phyloP scores from a whole-genome alignment of 2,113 vertebrate species.

The Limnothrissa miodon region DNA sequence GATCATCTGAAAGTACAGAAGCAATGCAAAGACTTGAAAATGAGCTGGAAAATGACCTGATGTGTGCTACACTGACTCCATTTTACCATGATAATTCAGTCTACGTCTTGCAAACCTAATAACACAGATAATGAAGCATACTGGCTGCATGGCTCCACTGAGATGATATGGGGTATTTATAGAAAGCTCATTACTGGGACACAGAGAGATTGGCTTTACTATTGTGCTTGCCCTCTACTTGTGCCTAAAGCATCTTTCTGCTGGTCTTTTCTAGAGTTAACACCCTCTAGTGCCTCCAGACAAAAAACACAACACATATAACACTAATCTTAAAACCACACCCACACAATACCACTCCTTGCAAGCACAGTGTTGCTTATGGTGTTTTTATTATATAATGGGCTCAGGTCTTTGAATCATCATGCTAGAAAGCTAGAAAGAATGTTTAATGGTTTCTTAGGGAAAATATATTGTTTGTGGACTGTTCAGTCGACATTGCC shows the following conservation, averaged over 20 bases:
- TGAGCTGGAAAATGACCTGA: background rate
- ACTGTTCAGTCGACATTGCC: too few relatives aligned
- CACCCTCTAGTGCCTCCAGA: background rate
- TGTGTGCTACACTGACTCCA: background rate
- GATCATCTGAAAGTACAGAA: constrained; percentile 73
- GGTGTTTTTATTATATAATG: too few relatives aligned
- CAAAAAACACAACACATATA: background rate
- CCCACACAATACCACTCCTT: background rate
- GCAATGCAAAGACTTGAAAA: background rate
- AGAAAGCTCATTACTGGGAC: constrained; percentile 3
- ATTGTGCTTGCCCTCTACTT: constrained; percentile 7
- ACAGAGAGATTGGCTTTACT: background rate
- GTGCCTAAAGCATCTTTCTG: background rate
- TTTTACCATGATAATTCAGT: background rate
- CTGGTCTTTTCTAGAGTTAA: background rate
- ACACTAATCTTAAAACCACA: too few relatives aligned
- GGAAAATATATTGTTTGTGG: too few relatives aligned
- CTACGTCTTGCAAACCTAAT: background rate
- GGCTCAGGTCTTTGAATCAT: too few relatives aligned
- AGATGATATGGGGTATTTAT: constrained; percentile 15
- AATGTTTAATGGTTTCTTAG: too few relatives aligned
- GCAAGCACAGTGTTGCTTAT: too few relatives aligned
- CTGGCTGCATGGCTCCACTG: background rate
- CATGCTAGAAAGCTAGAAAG: too few relatives aligned
- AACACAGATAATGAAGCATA: constrained; percentile 14